Evolutionary conservation across 2,113 vertebrate species (phyloP).

Genomic region (Elachura formosa): DNA sequence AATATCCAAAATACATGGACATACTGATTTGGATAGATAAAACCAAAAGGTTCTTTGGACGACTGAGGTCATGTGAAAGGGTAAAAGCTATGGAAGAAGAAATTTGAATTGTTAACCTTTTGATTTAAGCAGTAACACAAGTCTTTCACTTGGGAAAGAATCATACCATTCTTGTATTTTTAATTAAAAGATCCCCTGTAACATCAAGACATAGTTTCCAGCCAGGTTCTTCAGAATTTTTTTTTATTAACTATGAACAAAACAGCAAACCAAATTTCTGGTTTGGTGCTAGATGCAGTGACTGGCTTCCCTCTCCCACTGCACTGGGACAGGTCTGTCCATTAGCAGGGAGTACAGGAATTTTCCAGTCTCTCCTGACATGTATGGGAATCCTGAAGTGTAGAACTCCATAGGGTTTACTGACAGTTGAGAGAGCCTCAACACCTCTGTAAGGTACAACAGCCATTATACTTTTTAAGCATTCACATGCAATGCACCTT

Average conservation of each 20-base stretch:
- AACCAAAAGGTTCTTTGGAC: not conserved
- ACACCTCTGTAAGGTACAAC: no score
- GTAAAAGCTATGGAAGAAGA: not conserved
- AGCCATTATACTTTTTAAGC: not conserved
- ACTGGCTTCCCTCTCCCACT: not conserved
- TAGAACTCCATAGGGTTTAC: not conserved
- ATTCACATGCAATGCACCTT: not conserved
- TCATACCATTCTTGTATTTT: not conserved
- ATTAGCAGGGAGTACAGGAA: not conserved
- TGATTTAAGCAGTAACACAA: not conserved
- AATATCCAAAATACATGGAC: not conserved
- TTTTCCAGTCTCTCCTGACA: not conserved
- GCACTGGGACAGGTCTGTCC: not conserved
- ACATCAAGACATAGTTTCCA: not conserved
- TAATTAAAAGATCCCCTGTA: not conserved
- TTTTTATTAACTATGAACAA: not conserved
- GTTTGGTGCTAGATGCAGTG: not conserved
- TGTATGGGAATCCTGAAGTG: rapidly evolving
- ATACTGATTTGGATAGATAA: not conserved
- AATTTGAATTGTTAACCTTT: not conserved
- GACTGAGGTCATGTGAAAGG: not conserved
- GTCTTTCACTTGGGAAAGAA: not conserved
- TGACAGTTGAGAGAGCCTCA: not conserved
- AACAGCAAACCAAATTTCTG: not conserved
- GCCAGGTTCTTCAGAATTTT: not conserved